Percentiles rank a stretch among this genome's conserved stretches.
Conservation (phyloP, 1,140 invertebrate genomes). For the Drosophila fuyamai region DNA sequence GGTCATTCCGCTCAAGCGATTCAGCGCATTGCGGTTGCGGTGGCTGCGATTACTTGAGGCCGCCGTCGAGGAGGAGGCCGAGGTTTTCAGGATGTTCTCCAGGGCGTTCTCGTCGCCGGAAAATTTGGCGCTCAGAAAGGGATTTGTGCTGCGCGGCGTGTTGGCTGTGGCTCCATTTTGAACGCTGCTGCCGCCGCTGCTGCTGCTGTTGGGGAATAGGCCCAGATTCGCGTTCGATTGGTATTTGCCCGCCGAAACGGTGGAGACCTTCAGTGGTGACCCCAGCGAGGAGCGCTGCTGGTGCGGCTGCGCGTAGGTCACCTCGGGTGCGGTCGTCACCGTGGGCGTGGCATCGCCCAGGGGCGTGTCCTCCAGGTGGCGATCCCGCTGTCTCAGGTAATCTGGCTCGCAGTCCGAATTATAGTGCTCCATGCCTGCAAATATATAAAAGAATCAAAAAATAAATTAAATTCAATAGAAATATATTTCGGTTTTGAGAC, state of each 20-base stretch:
- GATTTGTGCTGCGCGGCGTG: slow-evolving; percentile 77
- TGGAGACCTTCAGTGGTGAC: slow-evolving; percentile 66
- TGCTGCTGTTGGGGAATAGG: slow-evolving; percentile 63
- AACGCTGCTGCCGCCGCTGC: slow-evolving; percentile 60
- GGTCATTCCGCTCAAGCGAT: slow-evolving; percentile 86
- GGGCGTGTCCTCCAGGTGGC: slow-evolving; percentile 54
- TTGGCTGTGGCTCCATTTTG: slow-evolving; percentile 19
- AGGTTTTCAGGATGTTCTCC: slow-evolving; percentile 45
- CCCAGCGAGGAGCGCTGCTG: slow-evolving; percentile 84
- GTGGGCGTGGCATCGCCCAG: slow-evolving; percentile 79
- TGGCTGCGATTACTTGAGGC: slow-evolving; percentile 66
- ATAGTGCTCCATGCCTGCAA: slow-evolving; percentile 86
- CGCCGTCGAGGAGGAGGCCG: slow-evolving; percentile 69
- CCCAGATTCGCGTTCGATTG: slow-evolving; percentile 75
- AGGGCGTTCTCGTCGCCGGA: slow-evolving; percentile 48
- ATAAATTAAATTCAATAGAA: neutral
- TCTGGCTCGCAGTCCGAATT: slow-evolving; percentile 86
- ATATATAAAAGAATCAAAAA: neutral
- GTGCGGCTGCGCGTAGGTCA: slow-evolving; percentile 73
- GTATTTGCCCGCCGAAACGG: slow-evolving; percentile 62
- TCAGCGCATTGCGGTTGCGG: slow-evolving; percentile 52
- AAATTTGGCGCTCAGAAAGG: slow-evolving; percentile 76
- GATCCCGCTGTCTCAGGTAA: slow-evolving; percentile 85
- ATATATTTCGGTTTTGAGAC: too few relatives aligned
- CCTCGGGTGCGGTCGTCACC: slow-evolving; percentile 42